phyloP scores from a whole-genome alignment of 2,113 vertebrate species.

The Sphyrna mokarran region DNA sequence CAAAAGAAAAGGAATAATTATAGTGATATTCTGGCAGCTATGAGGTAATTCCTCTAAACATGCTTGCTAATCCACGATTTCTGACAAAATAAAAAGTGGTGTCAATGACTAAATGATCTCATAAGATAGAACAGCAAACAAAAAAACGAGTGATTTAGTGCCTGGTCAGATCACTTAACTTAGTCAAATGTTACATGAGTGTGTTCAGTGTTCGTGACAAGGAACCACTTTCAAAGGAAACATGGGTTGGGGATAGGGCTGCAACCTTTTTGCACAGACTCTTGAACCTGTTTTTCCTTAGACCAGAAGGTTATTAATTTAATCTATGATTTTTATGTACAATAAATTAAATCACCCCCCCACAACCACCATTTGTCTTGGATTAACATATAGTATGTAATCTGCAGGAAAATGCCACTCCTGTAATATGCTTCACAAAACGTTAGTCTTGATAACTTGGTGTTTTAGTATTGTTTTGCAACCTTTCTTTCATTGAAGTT shows the following conservation, averaged over 20 bases:
- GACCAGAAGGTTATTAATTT: neutral
- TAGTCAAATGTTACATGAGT: no score
- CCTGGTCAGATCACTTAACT: neutral
- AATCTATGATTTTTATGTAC: neutral
- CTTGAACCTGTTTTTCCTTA: constrained; percentile 3
- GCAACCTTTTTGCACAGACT: neutral
- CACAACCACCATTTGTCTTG: neutral
- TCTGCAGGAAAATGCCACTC: neutral
- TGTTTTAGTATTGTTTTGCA: neutral
- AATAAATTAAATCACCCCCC: neutral
- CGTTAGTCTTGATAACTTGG: neutral
- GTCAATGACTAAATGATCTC: neutral
- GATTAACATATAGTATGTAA: neutral
- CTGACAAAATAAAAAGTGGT: neutral
- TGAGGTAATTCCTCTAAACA: neutral
- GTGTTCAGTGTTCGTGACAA: neutral
- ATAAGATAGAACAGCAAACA: neutral
- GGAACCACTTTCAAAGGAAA: neutral
- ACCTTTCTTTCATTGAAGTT: neutral
- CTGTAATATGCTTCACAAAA: neutral
- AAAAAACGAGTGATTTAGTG: neutral
- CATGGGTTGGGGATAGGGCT: neutral
- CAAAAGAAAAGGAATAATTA: neutral
- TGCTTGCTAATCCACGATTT: neutral
- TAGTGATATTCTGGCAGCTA: neutral